Evolutionary conservation across 2,888 invertebrate species (phyloP), one percentile per base, ranked within the genome.

Genomic region (Nemotelus pantherinus): DNA sequence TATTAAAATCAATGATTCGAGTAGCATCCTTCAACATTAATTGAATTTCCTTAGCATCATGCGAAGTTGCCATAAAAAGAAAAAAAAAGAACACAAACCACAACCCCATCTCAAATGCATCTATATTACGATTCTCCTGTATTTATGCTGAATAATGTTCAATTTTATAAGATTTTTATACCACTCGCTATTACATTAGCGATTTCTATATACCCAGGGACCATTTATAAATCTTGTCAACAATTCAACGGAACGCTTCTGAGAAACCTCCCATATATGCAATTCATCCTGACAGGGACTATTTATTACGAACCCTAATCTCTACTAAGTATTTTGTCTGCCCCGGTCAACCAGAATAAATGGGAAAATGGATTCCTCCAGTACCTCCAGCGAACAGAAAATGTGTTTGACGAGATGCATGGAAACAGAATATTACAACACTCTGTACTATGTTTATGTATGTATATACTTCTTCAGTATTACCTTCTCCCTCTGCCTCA

Each of bases 241-340:
- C 48, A 67, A 48, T 10, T 44, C 67, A 7, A 48, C 25, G 48
- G 25, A 67, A 67, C 25, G 63, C 43, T 7, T 43, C 39, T 7
- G 41, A 0, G 10, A 63, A 63, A 63, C 4, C 7, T 25, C 4
- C 41, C 10, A 63, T 48, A 7, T 9, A 65, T 65, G 65, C 50
- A 48, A 67, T 67, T 67, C 50, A 67, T 67, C 48, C 4, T n/a
- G 48, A 39, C 47, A 10, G 50, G 5, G n/a, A 25, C 67, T 41
- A 70, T 70, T 70, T 47, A 70, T 70, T 70, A 70, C 70, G 55
- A 3, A 9, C 53, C 70, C 43, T 47, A 55, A 70, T 53, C 53
- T 53, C 43, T 55, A 70, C 3, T 39, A 43, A 70, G 7, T 55
- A 9, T 43, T 53, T 53, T 55, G 43, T 55, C 70, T 67, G 3